Base-by-base conservation (phyloP, 1,140 invertebrate species). In the Schlechtendalia chinensis region DNA sequence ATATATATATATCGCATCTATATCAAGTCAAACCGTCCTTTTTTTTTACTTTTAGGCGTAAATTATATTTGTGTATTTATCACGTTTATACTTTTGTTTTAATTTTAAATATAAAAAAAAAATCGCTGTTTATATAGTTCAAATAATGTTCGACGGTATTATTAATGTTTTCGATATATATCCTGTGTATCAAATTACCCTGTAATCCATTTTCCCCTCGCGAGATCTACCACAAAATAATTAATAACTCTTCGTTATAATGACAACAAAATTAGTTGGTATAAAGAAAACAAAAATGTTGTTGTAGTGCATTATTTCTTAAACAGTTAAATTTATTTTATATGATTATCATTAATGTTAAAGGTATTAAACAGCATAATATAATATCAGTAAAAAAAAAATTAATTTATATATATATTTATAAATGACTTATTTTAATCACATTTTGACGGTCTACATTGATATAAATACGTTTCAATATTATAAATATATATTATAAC, bases 131-230 rank as follows among this genome's bases (percentile, higher is more conserved):
- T 50, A 50, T 6, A 50, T n/a, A n/a, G n/a, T n/a, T n/a, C 14
- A 12, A 53, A 53, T 71, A 29, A 5, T 1, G 24, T 53, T 71
- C 5, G 47, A 22, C 22, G 47, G 24, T 71, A 65, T 69, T 39
- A 71, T 53, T 69, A 71, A 27, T 27, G 24, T 19, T 71, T 53
- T 27, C 24, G 69, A 53, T 24, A 17, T 47, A 71, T 50, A 12
- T 50, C 1, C 12, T 12, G 22, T 71, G 69, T 53, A 71, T 71
- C 69, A 29, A 71, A 71, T 53, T 53, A 71, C 69, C 69, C 69
- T 71, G 69, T 71, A 71, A 71, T 53, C 69, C 69, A 29, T 71
- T 71, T 53, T 50, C 19, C 24, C 27, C 14, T 53, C 47, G 19
- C 24, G 17, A 53, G 50, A 50, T 27, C 22, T 29, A 61, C 59